Conservation (phyloP, 2,113 vertebrate genomes). For the Phrynocephalus versicolor region DNA sequence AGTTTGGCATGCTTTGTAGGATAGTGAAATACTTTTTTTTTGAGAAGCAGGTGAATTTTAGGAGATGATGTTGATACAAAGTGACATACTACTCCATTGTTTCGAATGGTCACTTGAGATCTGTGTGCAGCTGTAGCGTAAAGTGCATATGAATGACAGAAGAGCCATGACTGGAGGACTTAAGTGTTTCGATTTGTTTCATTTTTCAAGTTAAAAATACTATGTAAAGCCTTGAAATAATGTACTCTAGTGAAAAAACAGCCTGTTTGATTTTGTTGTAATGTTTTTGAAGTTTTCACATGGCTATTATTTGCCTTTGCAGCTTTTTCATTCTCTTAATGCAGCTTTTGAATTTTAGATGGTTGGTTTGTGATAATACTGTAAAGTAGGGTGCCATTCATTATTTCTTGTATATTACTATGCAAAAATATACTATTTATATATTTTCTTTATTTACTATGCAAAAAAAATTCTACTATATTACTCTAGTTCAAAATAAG, state of each 20-base stretch:
- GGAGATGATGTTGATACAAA: neutral
- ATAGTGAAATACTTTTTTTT: neutral
- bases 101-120: neutral
- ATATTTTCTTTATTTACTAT: neutral
- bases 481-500: neutral
- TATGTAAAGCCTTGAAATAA: neutral
- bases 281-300: neutral
- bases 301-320: neutral
- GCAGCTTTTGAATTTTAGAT: neutral
- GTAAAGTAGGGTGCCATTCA: neutral
- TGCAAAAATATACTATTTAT: slow-evolving; percentile 30
- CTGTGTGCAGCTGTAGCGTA: neutral
- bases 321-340: neutral
- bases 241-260: neutral
- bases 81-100: neutral
- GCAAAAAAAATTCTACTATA: slow-evolving; percentile 37
- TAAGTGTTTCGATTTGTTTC: neutral
- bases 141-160: neutral
- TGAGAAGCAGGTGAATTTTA: neutral
- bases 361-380: neutral
- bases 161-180: neutral
- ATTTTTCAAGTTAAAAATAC: neutral
- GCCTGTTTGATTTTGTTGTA: neutral
- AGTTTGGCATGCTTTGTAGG: neutral
- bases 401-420: neutral